A percentile compares a stretch with the other conserved stretches of the same genome.
Evolutionary conservation across 2,113 vertebrate species (phyloP).

Genomic region (Ceuthmochares aereus): DNA sequence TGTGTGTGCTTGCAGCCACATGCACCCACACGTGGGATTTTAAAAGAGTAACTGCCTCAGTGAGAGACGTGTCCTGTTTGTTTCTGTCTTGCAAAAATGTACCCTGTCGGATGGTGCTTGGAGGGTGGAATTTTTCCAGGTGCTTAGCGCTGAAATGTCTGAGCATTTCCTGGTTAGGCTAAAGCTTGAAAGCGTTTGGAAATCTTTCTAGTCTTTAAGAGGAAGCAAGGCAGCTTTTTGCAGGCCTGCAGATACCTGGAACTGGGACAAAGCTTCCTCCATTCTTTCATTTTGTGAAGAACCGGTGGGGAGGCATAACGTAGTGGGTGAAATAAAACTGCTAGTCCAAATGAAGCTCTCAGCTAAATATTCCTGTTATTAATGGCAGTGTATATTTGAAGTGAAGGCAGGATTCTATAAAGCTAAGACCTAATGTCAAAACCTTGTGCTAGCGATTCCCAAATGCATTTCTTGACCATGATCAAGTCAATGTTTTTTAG

Average conservation of each 20-base stretch:
- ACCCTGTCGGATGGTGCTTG: not conserved
- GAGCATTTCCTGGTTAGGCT: not conserved
- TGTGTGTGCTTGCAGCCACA: not conserved
- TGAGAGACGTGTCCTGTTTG: not conserved
- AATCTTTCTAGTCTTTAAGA: not conserved
- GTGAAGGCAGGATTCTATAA: not conserved
- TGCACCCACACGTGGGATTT: fast-evolving
- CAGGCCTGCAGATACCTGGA: not conserved
- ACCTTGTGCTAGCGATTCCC: not conserved
- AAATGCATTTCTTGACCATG: not conserved
- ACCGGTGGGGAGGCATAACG: not conserved
- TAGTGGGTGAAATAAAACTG: not conserved
- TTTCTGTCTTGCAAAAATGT: not conserved
- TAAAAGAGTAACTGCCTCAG: not conserved
- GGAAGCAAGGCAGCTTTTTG: not conserved
- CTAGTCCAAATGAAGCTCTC: not conserved
- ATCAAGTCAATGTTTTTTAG: not conserved
- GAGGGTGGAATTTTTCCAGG: not conserved
- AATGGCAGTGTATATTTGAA: not conserved
- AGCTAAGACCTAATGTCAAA: not conserved
- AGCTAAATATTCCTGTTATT: not conserved
- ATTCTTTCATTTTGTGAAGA: not conserved
- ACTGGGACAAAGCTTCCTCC: not conserved
- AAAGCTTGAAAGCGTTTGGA: not conserved
- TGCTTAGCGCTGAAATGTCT: not conserved